phyloP scores from a whole-genome alignment of 2,113 vertebrate genomes.

The Oryzias javanicus region DNA sequence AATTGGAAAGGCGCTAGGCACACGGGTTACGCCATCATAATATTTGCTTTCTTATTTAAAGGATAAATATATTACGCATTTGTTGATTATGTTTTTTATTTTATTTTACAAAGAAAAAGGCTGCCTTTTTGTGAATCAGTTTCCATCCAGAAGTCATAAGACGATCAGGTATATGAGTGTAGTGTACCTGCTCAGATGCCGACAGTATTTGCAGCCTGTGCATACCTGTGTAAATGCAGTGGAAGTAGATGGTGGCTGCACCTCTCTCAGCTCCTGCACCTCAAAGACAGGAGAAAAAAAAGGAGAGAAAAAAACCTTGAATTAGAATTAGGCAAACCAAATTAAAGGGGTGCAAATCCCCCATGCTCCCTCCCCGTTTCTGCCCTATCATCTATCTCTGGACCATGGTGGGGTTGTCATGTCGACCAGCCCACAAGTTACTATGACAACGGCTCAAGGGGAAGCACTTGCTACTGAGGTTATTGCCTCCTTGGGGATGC shows the following conservation, averaged over 20 bases:
- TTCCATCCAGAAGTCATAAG: neutral
- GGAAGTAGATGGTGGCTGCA: slow-evolving; percentile 30
- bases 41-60: too few species aligned
- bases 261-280: slow-evolving; percentile 15
- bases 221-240: slow-evolving; percentile 64
- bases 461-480: slow-evolving; percentile 72
- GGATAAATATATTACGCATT: too few species aligned
- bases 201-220: slow-evolving; percentile 9
- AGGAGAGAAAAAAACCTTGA: slow-evolving; percentile 44
- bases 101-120: neutral
- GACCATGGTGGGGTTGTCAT: slow-evolving; percentile 76
- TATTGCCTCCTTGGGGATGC: slow-evolving; percentile 74
- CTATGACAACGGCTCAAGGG: slow-evolving; percentile 78
- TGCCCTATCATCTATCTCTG: slow-evolving; percentile 77
- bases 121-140: neutral
- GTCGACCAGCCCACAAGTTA: slow-evolving; percentile 75
- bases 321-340: slow-evolving; percentile 67
- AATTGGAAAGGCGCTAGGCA: neutral
- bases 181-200: neutral
- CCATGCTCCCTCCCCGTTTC: slow-evolving; percentile 58
- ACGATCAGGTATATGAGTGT: neutral
- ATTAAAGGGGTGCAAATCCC: slow-evolving; percentile 68
- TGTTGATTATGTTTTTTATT: too few species aligned
- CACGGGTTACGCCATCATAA: too few species aligned
- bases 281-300: slow-evolving; percentile 7